phyloP scores from a whole-genome alignment of 2,888 invertebrate genomes.

The Acrobasis repandana region DNA sequence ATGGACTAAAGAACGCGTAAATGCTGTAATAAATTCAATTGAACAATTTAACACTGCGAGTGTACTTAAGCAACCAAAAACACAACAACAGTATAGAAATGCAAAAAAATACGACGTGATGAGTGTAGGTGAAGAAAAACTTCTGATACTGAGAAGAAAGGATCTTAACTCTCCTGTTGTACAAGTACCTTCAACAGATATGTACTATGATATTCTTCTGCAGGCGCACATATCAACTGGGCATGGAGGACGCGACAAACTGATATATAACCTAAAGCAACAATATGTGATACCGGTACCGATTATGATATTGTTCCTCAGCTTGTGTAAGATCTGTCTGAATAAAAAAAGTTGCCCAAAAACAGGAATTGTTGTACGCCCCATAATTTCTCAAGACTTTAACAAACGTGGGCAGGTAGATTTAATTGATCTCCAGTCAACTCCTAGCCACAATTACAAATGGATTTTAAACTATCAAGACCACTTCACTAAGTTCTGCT shows the following conservation, averaged over 20 bases:
- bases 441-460: constrained; percentile 46
- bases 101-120: constrained; percentile 33
- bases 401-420: constrained; percentile 46
- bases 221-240: constrained; percentile 20
- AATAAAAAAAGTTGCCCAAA: constrained; percentile 33
- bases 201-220: constrained; percentile 18
- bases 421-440: constrained; percentile 41
- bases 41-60: neutral
- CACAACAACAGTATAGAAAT: no score
- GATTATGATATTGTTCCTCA: neutral
- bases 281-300: constrained; percentile 27
- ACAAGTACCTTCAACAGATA: constrained; percentile 18
- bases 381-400: constrained; percentile 40
- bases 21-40: neutral
- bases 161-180: constrained; percentile 13
- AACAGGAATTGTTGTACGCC: constrained; percentile 36
- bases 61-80: neutral
- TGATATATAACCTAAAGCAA: constrained; percentile 31
- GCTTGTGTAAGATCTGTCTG: constrained; percentile 33
- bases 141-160: constrained; percentile 33
- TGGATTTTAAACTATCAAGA: constrained; percentile 52
- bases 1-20: no score
- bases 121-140: constrained; percentile 26
- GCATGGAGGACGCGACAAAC: constrained; percentile 27
- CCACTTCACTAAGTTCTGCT: constrained; percentile 46